Percentiles rank a stretch among this genome's conserved stretches.
Evolutionary conservation across 2,797 vertebrate genomes (phyloP).

Genomic region (Clarias pachynema): DNA sequence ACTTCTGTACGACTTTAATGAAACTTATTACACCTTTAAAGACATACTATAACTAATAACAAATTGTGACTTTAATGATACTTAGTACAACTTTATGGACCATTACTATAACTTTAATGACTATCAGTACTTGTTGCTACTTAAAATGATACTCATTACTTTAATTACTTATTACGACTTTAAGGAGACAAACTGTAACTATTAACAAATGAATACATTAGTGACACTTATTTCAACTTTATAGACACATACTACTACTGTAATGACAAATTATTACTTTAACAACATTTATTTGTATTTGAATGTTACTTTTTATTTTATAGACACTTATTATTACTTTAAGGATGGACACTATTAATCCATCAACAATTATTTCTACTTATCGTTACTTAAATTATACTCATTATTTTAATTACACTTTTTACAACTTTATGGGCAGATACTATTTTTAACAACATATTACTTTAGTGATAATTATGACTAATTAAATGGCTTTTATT

Average conservation of each 20-base stretch:
- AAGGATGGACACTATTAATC: not conserved
- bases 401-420: not conserved
- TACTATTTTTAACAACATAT: not conserved
- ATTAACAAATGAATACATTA: not conserved
- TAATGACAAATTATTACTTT: not conserved
- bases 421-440: not conserved
- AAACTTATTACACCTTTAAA: not conserved
- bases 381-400: not conserved
- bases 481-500: not conserved
- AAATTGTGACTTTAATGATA: not conserved
- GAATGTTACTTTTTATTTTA: not conserved
- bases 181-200: not conserved
- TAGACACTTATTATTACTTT: not conserved
- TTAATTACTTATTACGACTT: not conserved
- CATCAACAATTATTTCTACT: not conserved
- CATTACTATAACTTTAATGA: not conserved
- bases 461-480: not conserved
- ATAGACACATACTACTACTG: not conserved
- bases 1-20: not conserved
- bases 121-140: not conserved
- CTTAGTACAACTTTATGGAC: not conserved
- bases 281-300: not conserved
- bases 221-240: not conserved
- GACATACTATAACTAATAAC: not conserved
- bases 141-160: not conserved